These are phyloP conservation scores for Ailurus styani DNA, from an alignment of 2,113 vertebrate genomes.

Conservation along the genomic window DNA sequence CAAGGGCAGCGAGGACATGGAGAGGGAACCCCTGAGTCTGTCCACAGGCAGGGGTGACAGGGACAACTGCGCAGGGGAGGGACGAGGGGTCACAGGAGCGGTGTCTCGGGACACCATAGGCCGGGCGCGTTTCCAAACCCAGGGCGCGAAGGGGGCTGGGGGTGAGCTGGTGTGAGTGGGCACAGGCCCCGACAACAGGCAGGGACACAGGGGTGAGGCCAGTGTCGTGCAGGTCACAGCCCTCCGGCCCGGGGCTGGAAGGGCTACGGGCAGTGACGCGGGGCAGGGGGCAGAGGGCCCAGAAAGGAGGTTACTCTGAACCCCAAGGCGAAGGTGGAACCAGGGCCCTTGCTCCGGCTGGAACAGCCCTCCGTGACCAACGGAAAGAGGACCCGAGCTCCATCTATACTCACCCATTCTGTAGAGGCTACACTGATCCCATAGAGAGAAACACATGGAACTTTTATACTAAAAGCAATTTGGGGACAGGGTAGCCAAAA, in stretches of 20 bases:
- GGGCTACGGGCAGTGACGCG: fast-evolving
- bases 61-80: fast-evolving
- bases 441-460: background rate
- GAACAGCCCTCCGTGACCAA: background rate
- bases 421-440: background rate
- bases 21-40: background rate
- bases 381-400: background rate
- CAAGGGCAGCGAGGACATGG: background rate
- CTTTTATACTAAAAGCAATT: background rate
- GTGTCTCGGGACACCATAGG: fast-evolving
- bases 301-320: background rate
- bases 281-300: background rate
- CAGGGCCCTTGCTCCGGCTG: too few relatives aligned
- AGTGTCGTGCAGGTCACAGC: fast-evolving
- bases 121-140: fast-evolving
- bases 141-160: background rate
- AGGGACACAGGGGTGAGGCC: too few relatives aligned
- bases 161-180: too few relatives aligned
- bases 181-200: fast-evolving
- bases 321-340: background rate
- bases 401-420: background rate
- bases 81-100: fast-evolving
- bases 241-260: background rate
- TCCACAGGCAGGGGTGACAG: fast-evolving
- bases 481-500: background rate